phyloP scores from a whole-genome alignment of 1,140 invertebrate genomes.

The Eriosoma lanigerum region DNA sequence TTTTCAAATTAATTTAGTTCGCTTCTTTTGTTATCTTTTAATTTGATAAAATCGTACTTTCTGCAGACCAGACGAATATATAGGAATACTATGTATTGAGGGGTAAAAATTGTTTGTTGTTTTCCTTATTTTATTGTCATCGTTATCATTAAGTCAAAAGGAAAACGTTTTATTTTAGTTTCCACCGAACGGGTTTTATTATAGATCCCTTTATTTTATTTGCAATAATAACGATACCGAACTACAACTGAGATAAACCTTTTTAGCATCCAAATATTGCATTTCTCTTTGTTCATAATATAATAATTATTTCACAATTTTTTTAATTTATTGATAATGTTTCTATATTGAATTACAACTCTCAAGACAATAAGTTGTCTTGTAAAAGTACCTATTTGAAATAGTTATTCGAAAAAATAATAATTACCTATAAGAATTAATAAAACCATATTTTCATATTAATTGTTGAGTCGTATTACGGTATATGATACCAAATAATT shows the following conservation, averaged over 20 bases:
- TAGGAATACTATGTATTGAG: background rate
- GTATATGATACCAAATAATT: too few species aligned
- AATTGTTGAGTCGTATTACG: too few species aligned
- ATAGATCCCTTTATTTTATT: background rate
- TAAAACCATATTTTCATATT: too few species aligned
- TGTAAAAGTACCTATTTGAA: too few species aligned
- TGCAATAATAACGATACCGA: background rate
- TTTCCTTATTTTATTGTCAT: slow-evolving; percentile 34
- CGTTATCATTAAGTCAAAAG: slow-evolving; percentile 7
- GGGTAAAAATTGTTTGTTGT: background rate
- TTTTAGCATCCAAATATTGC: too few species aligned
- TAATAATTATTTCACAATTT: background rate
- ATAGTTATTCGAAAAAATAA: too few species aligned
- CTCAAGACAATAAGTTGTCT: too few species aligned
- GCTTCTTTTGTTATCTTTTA: slow-evolving; percentile 45
- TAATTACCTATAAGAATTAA: too few species aligned
- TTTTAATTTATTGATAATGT: too few species aligned
- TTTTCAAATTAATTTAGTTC: too few species aligned
- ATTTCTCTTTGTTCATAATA: background rate
- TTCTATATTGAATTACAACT: too few species aligned
- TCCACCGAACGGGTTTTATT: slow-evolving; percentile 1
- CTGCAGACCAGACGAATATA: background rate
- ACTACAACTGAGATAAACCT: background rate
- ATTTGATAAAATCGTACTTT: slow-evolving; percentile 19
- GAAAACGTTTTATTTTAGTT: slow-evolving; percentile 45